These are phyloP conservation scores for Nesogale talazaci DNA, from an alignment of 2,113 vertebrate species.

Conservation along the genomic window DNA sequence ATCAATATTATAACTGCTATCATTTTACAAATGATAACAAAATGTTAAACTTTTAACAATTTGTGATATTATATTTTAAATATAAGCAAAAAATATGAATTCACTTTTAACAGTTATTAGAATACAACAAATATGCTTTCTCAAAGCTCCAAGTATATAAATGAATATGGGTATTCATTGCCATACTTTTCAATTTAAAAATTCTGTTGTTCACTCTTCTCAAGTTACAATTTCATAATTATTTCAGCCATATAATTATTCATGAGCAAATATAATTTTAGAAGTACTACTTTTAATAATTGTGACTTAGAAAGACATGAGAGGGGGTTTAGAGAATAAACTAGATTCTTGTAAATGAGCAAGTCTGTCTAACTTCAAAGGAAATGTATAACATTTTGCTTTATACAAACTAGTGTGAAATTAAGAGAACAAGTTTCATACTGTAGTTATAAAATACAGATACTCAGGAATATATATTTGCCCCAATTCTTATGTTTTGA, in stretches of 20 bases:
- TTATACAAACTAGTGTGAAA: slow-evolving; percentile 6
- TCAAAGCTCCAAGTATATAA: not conserved
- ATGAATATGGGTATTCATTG: not conserved
- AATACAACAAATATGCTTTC: not conserved
- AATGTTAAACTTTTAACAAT: not conserved
- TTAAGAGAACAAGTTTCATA: slow-evolving; percentile 40
- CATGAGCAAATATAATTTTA: not conserved
- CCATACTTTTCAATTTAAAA: slow-evolving; percentile 35
- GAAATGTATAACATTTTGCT: not conserved
- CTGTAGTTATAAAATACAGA: not conserved
- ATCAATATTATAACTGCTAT: slow-evolving; percentile 26
- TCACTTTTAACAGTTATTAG: slow-evolving; percentile 2
- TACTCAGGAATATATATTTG: not conserved
- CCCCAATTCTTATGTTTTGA: slow-evolving; percentile 31
- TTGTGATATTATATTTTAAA: not conserved
- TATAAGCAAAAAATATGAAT: not conserved
- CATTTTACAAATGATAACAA: not conserved
- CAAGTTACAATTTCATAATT: not conserved
- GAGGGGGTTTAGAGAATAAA: not conserved
- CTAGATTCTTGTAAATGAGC: slow-evolving; percentile 13
- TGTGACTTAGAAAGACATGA: slow-evolving; percentile 42
- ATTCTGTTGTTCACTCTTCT: not conserved
- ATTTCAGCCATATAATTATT: slow-evolving; percentile 13
- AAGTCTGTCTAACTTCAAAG: slow-evolving; percentile 31
- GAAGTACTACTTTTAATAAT: not conserved